Base-by-base conservation (phyloP, 2,888 invertebrate genomes). In the Torymus tubicola region DNA sequence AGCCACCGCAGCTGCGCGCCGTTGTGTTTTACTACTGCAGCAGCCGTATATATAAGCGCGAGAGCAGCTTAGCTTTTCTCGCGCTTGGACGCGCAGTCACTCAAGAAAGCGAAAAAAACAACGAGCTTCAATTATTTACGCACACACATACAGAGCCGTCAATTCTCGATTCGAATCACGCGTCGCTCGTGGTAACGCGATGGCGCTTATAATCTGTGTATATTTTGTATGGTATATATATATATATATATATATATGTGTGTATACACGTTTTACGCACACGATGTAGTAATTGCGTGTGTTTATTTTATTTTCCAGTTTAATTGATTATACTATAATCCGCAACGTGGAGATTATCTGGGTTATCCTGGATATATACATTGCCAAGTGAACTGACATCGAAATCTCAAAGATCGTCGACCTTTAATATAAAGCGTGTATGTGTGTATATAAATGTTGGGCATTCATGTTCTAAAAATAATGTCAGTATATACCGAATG, bases 101-200 rank as follows among this genome's bases (percentile, higher is more conserved):
- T 72, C 76, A 11, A 16, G 31, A 58, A 80, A 81, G 58, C 16
- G 64, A 31, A 57, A 78, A 71, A 73, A 74, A 57, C 68, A 61
- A 70, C 63, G 57, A 85, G 82, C 65, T 70, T 71, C 78, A 79
- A 76, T 75, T 80, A 70, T 57, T 18, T 64, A 18, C 64, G 12
- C 80, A 78, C 78, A 80, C 42, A 60, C 75, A 57, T 8, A 24
- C 14, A 12, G 16, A 53, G 58, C 63, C 55, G 69, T 72, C 68
- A 55, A 78, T 68, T 63, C 57, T 42, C 63, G 42, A 80, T 70
- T 64, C 70, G 57, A 70, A 71, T 65, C 65, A 74, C 57, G 70
- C 63, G 53, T 52, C 21, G 10, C 53, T 21, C 31, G 57, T 50
- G 12, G 53, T 18, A 31, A 68, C 24, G 60, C 24, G n/a, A n/a